These are phyloP conservation scores for Pangasius mekongensis DNA, from an alignment of 2,797 vertebrate species.

Conservation along the genomic window DNA sequence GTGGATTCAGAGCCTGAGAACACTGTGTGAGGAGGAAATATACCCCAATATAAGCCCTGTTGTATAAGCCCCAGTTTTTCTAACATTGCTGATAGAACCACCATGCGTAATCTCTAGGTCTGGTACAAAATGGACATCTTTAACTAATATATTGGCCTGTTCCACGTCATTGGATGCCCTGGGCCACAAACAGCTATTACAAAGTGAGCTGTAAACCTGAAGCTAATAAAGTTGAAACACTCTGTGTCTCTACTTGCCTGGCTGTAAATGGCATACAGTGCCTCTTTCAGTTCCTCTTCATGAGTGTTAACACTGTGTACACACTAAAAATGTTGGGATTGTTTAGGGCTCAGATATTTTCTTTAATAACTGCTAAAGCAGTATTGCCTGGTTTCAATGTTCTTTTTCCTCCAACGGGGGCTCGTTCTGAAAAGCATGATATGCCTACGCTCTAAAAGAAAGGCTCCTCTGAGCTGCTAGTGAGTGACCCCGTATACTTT, in stretches of 20 bases:
- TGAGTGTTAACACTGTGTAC: neutral
- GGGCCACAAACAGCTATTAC: neutral
- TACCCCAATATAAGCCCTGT: neutral
- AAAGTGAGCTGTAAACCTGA: neutral
- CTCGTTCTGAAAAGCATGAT: neutral
- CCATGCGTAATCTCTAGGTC: neutral
- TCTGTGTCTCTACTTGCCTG: neutral
- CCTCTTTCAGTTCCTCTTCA: neutral
- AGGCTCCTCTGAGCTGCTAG: slow-evolving; percentile 25
- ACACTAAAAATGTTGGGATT: neutral
- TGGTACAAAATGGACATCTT: neutral
- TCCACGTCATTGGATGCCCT: neutral
- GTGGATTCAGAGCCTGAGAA: neutral
- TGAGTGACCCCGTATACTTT: neutral
- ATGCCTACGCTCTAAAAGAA: slow-evolving; percentile 14
- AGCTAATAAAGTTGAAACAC: neutral
- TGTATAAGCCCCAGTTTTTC: neutral
- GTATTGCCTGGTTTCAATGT: slow-evolving; percentile 4
- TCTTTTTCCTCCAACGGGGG: neutral
- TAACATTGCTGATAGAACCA: neutral
- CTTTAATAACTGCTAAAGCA: neutral
- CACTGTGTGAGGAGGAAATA: neutral
- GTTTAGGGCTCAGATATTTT: neutral
- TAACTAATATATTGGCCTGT: neutral
- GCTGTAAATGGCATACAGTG: neutral